A percentile compares a stretch with the other conserved stretches of the same genome.
These are phyloP conservation scores for Nothocercus julius DNA, from an alignment of 2,113 vertebrate species.

Conservation along the genomic window DNA sequence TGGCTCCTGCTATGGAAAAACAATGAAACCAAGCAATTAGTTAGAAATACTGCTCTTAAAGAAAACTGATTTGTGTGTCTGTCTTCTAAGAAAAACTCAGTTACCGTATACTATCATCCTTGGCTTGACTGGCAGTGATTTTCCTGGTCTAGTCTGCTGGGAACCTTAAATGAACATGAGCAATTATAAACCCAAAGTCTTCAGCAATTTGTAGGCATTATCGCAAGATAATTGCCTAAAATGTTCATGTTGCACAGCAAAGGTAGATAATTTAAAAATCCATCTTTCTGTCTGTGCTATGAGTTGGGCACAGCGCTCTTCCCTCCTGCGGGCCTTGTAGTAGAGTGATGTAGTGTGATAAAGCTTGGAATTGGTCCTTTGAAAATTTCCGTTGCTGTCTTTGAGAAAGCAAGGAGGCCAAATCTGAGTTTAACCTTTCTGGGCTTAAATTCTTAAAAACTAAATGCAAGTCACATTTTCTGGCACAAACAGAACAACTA, in stretches of 20 bases:
- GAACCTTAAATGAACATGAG: slow-evolving; percentile 82
- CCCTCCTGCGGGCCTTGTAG: slow-evolving; percentile 69
- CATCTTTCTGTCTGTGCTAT: slow-evolving; percentile 76
- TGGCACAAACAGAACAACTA: slow-evolving; percentile 17
- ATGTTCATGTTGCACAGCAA: slow-evolving; percentile 79
- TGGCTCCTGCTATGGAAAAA: slow-evolving; percentile 56
- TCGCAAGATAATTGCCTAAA: slow-evolving; percentile 85
- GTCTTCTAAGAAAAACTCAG: slow-evolving; percentile 73
- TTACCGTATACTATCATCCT: slow-evolving; percentile 77
- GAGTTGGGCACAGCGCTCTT: slow-evolving; percentile 65
- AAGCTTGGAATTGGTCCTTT: slow-evolving; percentile 69
- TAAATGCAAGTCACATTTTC: slow-evolving; percentile 29
- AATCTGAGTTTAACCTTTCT: slow-evolving; percentile 49
- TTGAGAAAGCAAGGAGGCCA: slow-evolving; percentile 68
- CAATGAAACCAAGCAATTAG: slow-evolving; percentile 69
- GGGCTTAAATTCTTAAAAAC: slow-evolving; percentile 60
- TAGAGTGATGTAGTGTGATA: slow-evolving; percentile 29
- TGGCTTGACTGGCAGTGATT: slow-evolving; percentile 80
- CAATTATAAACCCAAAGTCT: slow-evolving; percentile 83
- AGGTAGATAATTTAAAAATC: slow-evolving; percentile 86
- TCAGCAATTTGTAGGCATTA: slow-evolving; percentile 85
- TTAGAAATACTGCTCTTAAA: slow-evolving; percentile 74
- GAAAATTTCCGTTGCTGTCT: slow-evolving; percentile 60
- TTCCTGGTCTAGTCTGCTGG: slow-evolving; percentile 80
- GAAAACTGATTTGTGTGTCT: slow-evolving; percentile 73